phyloP scores from a whole-genome alignment of 2,888 invertebrate genomes.

The Apamea crenata region DNA sequence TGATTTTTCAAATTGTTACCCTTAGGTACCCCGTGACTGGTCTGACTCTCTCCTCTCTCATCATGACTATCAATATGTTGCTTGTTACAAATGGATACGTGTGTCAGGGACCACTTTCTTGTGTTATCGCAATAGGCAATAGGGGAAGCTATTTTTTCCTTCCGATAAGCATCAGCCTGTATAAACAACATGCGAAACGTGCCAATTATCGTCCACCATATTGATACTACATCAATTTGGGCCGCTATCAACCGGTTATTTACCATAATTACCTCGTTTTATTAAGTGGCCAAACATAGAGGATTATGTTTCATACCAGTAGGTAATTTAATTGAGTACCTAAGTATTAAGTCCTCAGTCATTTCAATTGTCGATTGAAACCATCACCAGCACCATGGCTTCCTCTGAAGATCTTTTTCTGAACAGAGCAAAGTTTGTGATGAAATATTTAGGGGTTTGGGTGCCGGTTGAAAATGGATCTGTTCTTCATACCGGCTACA shows the following conservation, averaged over 20 bases:
- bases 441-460: conserved; percentile 86
- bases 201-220: conserved; percentile 58
- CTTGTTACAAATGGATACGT: background rate
- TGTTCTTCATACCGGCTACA: conserved; percentile 70
- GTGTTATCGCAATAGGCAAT: background rate
- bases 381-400: conserved; percentile 38
- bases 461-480: conserved; percentile 74
- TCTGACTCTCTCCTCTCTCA: background rate
- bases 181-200: conserved; percentile 46
- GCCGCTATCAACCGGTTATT: conserved; percentile 48
- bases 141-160: background rate
- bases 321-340: conserved; percentile 9
- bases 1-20: background rate
- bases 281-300: conserved; percentile 55
- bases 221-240: conserved; percentile 52
- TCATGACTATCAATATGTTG: background rate
- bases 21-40: background rate
- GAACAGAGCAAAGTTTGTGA: conserved; percentile 82
- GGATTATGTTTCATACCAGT: conserved; percentile 35
- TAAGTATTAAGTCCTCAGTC: background rate
- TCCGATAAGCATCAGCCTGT: conserved; percentile 18
- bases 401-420: conserved; percentile 79
- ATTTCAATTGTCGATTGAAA: conserved; percentile 24
- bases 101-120: background rate
- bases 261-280: conserved; percentile 60